These are phyloP conservation scores for Drosophila simulans DNA, from an alignment of 1,140 invertebrate genomes.

Conservation along the genomic window DNA sequence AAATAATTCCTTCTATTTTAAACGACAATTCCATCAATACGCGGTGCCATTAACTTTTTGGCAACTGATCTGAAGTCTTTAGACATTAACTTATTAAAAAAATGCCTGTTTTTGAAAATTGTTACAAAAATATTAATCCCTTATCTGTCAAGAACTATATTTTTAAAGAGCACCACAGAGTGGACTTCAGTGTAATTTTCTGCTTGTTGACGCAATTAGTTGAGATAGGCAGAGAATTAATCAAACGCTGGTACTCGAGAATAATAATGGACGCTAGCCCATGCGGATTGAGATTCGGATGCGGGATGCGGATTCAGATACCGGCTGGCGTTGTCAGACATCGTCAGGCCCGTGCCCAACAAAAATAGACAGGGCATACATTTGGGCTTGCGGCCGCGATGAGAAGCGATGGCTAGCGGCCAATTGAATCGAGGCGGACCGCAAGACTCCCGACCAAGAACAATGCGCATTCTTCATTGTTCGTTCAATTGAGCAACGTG, in stretches of 20 bases:
- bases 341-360: conserved; percentile 49
- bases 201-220: conserved; percentile 43
- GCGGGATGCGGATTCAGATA: conserved; percentile 2
- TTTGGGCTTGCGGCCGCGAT: conserved; percentile 54
- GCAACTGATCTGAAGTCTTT: not conserved
- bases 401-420: conserved; percentile 48
- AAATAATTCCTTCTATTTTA: conserved; percentile 2
- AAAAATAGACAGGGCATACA: conserved; percentile 68
- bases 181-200: conserved; percentile 18
- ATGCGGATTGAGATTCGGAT: conserved; percentile 2
- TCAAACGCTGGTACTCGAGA: conserved; percentile 55
- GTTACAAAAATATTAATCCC: not conserved
- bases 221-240: conserved; percentile 47
- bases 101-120: too few relatives aligned
- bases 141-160: conserved; percentile 4
- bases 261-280: conserved; percentile 53
- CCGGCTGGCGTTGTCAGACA: conserved; percentile 51
- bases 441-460: conserved; percentile 35
- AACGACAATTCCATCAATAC: not conserved
- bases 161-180: conserved; percentile 5
- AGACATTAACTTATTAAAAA: too few relatives aligned
- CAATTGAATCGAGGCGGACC: conserved; percentile 43
- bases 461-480: conserved; percentile 62
- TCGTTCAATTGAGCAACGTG: conserved; percentile 54
- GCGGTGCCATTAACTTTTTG: not conserved